Conservation (phyloP, 1,140 invertebrate genomes). For the Drosophila melanica region DNA sequence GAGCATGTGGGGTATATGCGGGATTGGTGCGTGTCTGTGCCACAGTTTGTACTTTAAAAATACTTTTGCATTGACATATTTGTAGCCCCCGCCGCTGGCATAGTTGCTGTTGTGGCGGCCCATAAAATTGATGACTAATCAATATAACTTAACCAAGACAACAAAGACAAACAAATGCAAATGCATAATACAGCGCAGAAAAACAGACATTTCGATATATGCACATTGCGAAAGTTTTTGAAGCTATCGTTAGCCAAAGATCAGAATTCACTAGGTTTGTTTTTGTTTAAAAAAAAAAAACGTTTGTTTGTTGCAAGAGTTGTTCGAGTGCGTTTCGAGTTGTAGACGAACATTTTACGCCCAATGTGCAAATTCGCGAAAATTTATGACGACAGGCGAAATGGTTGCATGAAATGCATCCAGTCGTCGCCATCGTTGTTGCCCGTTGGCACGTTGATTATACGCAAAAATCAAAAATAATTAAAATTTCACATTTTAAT, state of each 20-base stretch:
- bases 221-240: background rate
- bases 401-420: conserved; percentile 65
- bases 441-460: conserved; percentile 78
- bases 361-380: conserved; percentile 75
- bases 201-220: background rate
- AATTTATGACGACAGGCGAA: conserved; percentile 76
- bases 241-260: background rate
- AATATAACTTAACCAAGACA: conserved; percentile 70
- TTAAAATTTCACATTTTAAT: conserved; percentile 83
- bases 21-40: conserved; percentile 39
- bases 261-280: background rate
- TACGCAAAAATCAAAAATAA: conserved; percentile 84
- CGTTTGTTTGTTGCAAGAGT: background rate
- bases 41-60: conserved; percentile 58
- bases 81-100: conserved; percentile 29
- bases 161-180: conserved; percentile 37
- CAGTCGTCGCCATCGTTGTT: conserved; percentile 55
- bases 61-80: conserved; percentile 77
- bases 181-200: background rate
- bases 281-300: background rate
- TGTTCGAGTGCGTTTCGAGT: background rate
- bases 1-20: background rate
- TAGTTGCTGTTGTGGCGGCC: conserved; percentile 31
- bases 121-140: conserved; percentile 76
- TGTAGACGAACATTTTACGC: conserved; percentile 50